Conservation (phyloP, 1,140 invertebrate genomes). For the Bombyx mandarina region DNA sequence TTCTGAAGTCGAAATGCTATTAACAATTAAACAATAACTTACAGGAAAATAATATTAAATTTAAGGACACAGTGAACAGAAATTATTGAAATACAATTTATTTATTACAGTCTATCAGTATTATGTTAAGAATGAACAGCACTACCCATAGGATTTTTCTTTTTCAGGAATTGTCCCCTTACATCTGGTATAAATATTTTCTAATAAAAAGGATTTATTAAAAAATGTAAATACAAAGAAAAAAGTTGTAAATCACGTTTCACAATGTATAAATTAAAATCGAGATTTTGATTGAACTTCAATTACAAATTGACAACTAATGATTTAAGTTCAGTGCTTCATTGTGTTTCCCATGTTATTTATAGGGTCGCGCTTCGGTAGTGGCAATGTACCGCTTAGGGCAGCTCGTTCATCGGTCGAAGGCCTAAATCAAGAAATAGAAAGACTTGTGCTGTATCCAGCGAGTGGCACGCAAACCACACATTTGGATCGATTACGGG, state of each 20-base stretch:
- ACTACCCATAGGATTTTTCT: too few species aligned
- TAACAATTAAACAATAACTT: too few species aligned
- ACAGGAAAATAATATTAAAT: too few species aligned
- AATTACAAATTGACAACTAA: not conserved
- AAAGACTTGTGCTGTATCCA: conserved; percentile 76
- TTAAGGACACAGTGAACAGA: too few species aligned
- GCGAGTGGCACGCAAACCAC: conserved; percentile 62
- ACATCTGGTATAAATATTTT: too few species aligned
- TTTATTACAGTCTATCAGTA: too few species aligned
- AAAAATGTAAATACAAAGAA: not conserved
- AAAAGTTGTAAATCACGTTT: not conserved
- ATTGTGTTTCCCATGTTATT: conserved; percentile 7
- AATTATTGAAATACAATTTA: too few species aligned
- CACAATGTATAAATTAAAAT: not conserved
- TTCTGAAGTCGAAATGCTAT: too few species aligned
- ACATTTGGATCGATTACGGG: conserved; percentile 58
- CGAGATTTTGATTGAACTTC: not conserved
- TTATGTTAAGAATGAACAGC: too few species aligned
- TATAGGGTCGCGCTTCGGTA: conserved; percentile 56
- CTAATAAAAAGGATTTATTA: too few species aligned
- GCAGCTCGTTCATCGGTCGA: conserved; percentile 87
- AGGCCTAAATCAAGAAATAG: conserved; percentile 88
- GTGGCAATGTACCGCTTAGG: conserved; percentile 71
- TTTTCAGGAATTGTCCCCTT: too few species aligned
- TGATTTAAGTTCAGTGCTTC: not conserved